These are phyloP conservation scores for Chaetorhynchus papuensis DNA, from an alignment of 2,113 vertebrate genomes.

Conservation along the genomic window DNA sequence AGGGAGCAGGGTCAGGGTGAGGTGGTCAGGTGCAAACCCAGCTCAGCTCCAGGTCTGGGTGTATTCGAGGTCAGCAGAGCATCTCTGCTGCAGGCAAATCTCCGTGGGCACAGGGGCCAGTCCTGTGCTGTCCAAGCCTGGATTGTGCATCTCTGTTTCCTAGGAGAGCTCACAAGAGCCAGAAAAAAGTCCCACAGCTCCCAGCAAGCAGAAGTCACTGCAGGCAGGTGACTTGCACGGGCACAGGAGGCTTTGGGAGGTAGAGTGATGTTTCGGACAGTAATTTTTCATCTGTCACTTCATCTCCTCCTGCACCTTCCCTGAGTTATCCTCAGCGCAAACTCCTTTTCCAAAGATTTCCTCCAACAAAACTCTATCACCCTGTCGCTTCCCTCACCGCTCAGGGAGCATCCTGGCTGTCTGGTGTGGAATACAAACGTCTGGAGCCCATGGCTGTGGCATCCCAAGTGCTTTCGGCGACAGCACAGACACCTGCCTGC, in stretches of 20 bases:
- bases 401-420: background rate
- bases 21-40: rapidly evolving
- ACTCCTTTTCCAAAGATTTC: background rate
- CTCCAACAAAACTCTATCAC: background rate
- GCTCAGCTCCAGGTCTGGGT: background rate
- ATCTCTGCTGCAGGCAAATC: background rate
- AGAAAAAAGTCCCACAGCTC: background rate
- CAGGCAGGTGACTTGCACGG: background rate
- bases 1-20: background rate
- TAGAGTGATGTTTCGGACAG: background rate
- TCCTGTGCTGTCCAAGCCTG: rapidly evolving
- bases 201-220: background rate
- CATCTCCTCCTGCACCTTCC: background rate
- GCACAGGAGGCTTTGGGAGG: background rate
- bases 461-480: background rate
- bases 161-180: background rate
- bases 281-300: background rate
- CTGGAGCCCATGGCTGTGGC: background rate
- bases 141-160: background rate
- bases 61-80: background rate
- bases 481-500: background rate
- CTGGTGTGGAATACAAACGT: rapidly evolving
- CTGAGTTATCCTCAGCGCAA: rapidly evolving
- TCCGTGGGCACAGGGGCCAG: background rate
- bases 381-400: rapidly evolving